These are phyloP conservation scores for Seriola rivoliana DNA, from an alignment of 2,113 vertebrate species.

Conservation along the genomic window DNA sequence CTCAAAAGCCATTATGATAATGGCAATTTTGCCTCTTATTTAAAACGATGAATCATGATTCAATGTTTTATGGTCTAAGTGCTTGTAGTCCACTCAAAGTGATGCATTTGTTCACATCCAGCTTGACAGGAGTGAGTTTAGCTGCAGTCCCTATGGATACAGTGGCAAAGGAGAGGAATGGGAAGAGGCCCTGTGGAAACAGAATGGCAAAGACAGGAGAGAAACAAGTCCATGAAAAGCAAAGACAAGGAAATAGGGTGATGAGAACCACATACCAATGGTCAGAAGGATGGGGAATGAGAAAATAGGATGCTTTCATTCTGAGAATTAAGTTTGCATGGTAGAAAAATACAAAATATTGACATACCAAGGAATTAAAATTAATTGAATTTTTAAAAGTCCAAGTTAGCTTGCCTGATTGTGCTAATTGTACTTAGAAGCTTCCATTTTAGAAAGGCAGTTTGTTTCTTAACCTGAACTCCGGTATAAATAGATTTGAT, in stretches of 20 bases:
- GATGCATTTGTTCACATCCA: background rate
- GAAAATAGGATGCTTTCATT: background rate
- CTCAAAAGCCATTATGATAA: background rate
- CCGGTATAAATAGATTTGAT: conserved; percentile 4
- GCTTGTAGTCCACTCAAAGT: background rate
- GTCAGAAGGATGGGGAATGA: background rate
- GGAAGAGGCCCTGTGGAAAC: conserved; percentile 59
- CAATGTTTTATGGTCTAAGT: background rate
- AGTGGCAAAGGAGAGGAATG: conserved; percentile 45
- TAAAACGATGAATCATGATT: background rate
- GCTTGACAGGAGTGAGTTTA: conserved; percentile 27
- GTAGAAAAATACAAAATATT: no score
- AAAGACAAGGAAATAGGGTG: conserved; percentile 49
- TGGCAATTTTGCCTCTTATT: background rate
- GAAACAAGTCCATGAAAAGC: conserved; percentile 43
- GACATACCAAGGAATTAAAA: no score
- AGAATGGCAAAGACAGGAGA: conserved; percentile 55
- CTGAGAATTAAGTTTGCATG: no score
- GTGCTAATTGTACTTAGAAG: background rate
- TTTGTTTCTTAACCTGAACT: background rate
- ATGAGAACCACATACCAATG: conserved; percentile 29
- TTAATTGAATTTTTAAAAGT: no score
- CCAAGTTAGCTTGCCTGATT: background rate
- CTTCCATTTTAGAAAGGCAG: background rate
- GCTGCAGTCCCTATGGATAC: conserved; percentile 48